A percentile compares a stretch with the other conserved stretches of the same genome.
phyloP scores from a whole-genome alignment of 1,140 invertebrate genomes.

The Cataglyphis hispanica region DNA sequence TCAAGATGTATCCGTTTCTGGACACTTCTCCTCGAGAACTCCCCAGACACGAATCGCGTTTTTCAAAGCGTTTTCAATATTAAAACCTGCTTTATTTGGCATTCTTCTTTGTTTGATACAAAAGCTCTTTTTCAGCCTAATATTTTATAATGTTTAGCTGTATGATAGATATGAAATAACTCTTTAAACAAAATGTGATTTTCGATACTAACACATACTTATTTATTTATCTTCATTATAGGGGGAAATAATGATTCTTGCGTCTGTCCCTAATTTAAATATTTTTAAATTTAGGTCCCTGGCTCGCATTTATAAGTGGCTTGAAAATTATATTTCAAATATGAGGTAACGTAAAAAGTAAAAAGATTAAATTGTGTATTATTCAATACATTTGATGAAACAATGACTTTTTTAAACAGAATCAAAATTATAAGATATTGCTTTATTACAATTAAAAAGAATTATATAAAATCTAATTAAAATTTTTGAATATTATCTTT shows the following conservation, averaged over 20 bases:
- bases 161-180: not conserved
- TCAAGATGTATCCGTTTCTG: conserved; percentile 52
- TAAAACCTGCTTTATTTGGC: not conserved
- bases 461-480: not conserved
- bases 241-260: not conserved
- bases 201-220: not conserved
- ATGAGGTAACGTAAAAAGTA: not conserved
- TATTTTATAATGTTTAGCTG: not conserved
- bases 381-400: not conserved
- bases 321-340: not conserved
- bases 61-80: not conserved
- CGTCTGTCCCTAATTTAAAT: not conserved
- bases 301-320: not conserved
- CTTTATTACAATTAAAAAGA: not conserved
- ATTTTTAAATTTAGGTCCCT: not conserved
- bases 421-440: not conserved
- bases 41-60: conserved; percentile 10
- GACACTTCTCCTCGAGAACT: conserved; percentile 33
- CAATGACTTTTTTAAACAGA: not conserved
- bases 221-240: conserved; percentile 1
- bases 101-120: not conserved
- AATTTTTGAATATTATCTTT: no score
- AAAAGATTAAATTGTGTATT: not conserved
- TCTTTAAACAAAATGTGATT: not conserved
- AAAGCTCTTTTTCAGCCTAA: not conserved